phyloP scores from a whole-genome alignment of 2,888 invertebrate genomes.

The Nymphalis urticae region DNA sequence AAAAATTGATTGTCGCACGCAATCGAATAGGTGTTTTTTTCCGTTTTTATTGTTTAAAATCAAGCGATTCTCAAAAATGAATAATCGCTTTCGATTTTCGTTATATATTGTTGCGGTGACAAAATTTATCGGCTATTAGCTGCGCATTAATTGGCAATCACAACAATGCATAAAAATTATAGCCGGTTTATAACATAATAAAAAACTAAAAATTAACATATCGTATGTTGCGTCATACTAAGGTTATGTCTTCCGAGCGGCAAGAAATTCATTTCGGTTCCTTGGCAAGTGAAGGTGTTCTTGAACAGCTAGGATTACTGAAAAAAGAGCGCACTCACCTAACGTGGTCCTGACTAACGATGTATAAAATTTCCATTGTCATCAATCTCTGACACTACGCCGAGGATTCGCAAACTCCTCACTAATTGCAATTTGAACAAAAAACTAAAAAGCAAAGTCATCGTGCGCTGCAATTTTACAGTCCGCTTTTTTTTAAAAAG shows the following conservation, averaged over 20 bases:
- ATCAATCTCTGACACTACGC: constrained; percentile 80
- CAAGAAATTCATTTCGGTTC: constrained; percentile 14
- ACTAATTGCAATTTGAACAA: constrained; percentile 81
- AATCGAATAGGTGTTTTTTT: constrained; percentile 56
- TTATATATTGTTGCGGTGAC: constrained; percentile 66
- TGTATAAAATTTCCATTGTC: constrained; percentile 82
- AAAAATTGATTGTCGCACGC: constrained; percentile 69
- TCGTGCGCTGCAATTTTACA: constrained; percentile 71
- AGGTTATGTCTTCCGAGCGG: background rate
- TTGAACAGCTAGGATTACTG: constrained; percentile 70
- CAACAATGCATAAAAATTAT: constrained; percentile 40
- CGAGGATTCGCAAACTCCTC: constrained; percentile 79
- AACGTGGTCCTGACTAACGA: constrained; percentile 78
- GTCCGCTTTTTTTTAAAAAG: constrained; percentile 63
- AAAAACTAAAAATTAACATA: constrained; percentile 5
- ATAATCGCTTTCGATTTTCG: constrained; percentile 56
- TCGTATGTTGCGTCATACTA: background rate
- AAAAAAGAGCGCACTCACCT: constrained; percentile 75
- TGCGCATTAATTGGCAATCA: constrained; percentile 57
- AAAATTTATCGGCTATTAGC: constrained; percentile 63
- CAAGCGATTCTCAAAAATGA: constrained; percentile 50
- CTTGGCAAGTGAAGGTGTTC: constrained; percentile 45
- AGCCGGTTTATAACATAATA: constrained; percentile 10
- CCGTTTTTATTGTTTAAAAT: constrained; percentile 53
- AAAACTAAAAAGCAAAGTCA: constrained; percentile 78